These are phyloP conservation scores for Electrophaes corylata DNA, from an alignment of 2,888 invertebrate genomes.

Conservation along the genomic window DNA sequence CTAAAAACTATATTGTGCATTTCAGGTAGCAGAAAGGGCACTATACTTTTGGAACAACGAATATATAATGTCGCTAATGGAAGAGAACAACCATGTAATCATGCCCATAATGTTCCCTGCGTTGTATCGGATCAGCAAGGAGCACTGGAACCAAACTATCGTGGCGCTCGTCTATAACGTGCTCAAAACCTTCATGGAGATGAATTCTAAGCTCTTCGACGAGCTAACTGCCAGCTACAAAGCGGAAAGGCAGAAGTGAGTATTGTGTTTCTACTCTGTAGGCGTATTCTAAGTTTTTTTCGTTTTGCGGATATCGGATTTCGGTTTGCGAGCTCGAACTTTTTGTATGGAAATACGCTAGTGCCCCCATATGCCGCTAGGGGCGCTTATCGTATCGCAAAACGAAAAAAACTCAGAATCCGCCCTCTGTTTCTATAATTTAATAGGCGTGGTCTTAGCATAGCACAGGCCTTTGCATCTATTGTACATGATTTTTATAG, in stretches of 20 bases:
- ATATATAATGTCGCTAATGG: constrained; percentile 99
- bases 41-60: constrained; percentile 99
- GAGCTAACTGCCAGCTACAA: constrained; percentile 99
- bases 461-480: no score
- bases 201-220: constrained; percentile 99
- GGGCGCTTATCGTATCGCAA: no score
- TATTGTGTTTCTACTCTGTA: constrained; percentile 38
- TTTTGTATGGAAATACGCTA: no score
- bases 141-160: constrained; percentile 99
- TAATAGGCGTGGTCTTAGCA: no score
- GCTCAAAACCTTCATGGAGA: constrained; percentile 99
- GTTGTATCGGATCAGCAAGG: constrained; percentile 99
- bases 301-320: no score
- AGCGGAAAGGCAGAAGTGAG: constrained; percentile 99
- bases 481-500: no score
- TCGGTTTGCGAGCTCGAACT: no score
- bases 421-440: no score
- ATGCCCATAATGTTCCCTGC: constrained; percentile 99
- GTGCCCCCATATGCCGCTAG: no score
- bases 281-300: no score
- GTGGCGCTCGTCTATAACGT: constrained; percentile 99
- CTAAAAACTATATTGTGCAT: constrained; percentile 17
- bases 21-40: constrained; percentile 98
- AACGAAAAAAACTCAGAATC: no score
- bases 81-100: constrained; percentile 98